phyloP scores from a whole-genome alignment of 2,113 vertebrate genomes.

The Sus scrofa region T2T-Sscrofa CM000812.6:85018001-85018500 shows the following conservation, averaged over 20 bases:
- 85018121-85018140: not conserved
- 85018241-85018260: not conserved
- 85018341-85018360: slow-evolving; percentile 59
- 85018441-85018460: slow-evolving; percentile 70
- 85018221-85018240: slow-evolving; percentile 25
- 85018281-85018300: not conserved
- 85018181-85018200: not conserved
- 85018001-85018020: slow-evolving; percentile 13
- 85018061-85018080: not conserved
- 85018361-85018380: slow-evolving; percentile 53
- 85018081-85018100: slow-evolving; percentile 24
- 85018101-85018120: slow-evolving; percentile 5
- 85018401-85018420: slow-evolving; percentile 43
- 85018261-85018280: not conserved
- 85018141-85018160: slow-evolving; percentile 4
- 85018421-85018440: slow-evolving; percentile 55
- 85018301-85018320: not conserved
- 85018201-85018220: not conserved
- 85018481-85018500: slow-evolving; percentile 66
- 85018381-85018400: slow-evolving; percentile 56
- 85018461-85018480: slow-evolving; percentile 47
- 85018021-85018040: not conserved
- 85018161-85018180: not conserved
- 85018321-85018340: slow-evolving; percentile 50
- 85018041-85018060: not conserved